Evolutionary conservation across 2,797 vertebrate species (phyloP).

Genomic region (Botia kubotai): DNA sequence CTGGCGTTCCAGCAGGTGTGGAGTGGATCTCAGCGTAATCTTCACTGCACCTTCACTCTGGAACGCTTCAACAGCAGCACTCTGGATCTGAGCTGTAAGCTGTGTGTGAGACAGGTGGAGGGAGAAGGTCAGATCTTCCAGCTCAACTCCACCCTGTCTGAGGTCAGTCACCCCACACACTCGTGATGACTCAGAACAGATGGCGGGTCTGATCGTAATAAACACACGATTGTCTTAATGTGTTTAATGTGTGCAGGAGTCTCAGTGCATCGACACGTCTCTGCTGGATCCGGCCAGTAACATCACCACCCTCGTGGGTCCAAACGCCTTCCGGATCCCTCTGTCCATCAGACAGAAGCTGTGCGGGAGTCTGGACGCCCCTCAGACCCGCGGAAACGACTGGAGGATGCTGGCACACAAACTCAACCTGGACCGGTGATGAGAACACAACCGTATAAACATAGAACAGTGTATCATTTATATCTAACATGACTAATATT

Average conservation of each 20-base stretch:
- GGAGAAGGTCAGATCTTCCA: conserved; percentile 99
- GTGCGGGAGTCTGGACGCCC: conserved; percentile 94
- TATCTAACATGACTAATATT: too few relatives aligned
- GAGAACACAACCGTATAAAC: too few relatives aligned
- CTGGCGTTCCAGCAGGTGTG: conserved; percentile 95
- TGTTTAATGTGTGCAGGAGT: conserved; percentile 78
- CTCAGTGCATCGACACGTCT: conserved; percentile 88
- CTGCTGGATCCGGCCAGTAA: conserved; percentile 88
- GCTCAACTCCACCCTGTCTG: conserved; percentile 89
- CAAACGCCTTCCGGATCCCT: conserved; percentile 93
- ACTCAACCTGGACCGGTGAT: conserved; percentile 93
- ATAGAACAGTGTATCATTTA: too few relatives aligned
- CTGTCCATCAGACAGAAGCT: conserved; percentile 95
- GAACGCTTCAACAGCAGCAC: conserved; percentile 89
- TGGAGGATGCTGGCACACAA: conserved; percentile 98
- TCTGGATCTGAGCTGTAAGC: conserved; percentile 89
- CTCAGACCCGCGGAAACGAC: conserved; percentile 94
- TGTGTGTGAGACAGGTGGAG: conserved; percentile 96
- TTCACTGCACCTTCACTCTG: conserved; percentile 94
- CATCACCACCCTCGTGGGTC: conserved; percentile 90
- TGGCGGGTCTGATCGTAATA: too few relatives aligned
- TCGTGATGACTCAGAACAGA: too few relatives aligned
- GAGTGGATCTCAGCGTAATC: conserved; percentile 91
- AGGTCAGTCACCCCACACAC: conserved; percentile 76
- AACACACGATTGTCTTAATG: not conserved